Evolutionary conservation across 2,888 invertebrate species (phyloP).

Genomic region (Salticus scenicus): DNA sequence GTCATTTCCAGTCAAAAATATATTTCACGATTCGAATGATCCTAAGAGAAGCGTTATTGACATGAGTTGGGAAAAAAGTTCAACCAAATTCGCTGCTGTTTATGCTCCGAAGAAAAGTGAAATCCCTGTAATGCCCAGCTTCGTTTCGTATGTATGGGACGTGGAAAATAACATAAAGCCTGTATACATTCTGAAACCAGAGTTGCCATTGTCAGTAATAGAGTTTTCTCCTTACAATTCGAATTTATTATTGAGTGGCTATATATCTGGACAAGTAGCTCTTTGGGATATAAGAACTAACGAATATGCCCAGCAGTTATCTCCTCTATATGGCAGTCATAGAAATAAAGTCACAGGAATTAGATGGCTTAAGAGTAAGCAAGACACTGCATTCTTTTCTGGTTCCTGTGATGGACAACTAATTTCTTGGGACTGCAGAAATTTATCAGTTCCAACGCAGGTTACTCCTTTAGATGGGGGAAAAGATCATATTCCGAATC

Average conservation of each 20-base stretch:
- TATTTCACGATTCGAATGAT: slow-evolving; percentile 75
- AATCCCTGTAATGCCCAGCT: slow-evolving; percentile 80
- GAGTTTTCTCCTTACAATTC: slow-evolving; percentile 91
- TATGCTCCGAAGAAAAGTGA: slow-evolving; percentile 88
- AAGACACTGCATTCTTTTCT: slow-evolving; percentile 94
- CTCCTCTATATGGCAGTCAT: slow-evolving; percentile 88
- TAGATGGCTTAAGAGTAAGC: slow-evolving; percentile 94
- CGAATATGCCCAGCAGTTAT: slow-evolving; percentile 85
- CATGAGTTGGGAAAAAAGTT: slow-evolving; percentile 93
- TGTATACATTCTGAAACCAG: slow-evolving; percentile 84
- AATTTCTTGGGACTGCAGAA: slow-evolving; percentile 87
- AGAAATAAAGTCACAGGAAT: slow-evolving; percentile 90
- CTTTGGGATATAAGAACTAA: slow-evolving; percentile 89
- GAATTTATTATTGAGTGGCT: slow-evolving; percentile 78
- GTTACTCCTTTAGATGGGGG: slow-evolving; percentile 83
- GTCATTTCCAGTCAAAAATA: not conserved
- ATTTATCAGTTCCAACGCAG: slow-evolving; percentile 84
- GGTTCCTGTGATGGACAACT: slow-evolving; percentile 93
- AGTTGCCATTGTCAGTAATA: slow-evolving; percentile 85
- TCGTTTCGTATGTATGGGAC: slow-evolving; percentile 92
- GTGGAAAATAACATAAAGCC: slow-evolving; percentile 91
- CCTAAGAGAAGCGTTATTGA: slow-evolving; percentile 78
- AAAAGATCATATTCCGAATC: slow-evolving; percentile 77
- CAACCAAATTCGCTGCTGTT: slow-evolving; percentile 85
- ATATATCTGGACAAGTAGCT: slow-evolving; percentile 79